Evolutionary conservation across 2,113 vertebrate species (phyloP).

Genomic region (Bothrops jararaca): DNA sequence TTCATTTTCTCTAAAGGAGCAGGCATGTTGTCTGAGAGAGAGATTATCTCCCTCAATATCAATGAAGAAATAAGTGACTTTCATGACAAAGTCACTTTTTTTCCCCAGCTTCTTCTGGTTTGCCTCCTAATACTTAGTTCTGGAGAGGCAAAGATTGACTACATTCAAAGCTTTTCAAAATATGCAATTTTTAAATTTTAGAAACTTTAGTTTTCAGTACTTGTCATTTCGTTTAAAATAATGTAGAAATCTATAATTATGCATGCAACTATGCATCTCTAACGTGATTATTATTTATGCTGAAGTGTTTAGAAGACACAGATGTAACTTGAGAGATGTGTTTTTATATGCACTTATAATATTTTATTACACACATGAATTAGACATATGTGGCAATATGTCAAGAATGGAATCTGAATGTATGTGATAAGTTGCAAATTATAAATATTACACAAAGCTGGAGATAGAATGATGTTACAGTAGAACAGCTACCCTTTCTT

Average conservation of each 20-base stretch:
- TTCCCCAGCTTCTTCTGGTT: not conserved
- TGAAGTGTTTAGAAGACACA: conserved; percentile 48
- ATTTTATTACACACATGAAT: conserved; percentile 60
- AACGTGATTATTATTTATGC: conserved; percentile 34
- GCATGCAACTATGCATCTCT: conserved; percentile 20
- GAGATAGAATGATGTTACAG: conserved; percentile 57
- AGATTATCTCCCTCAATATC: not conserved
- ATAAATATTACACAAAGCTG: conserved; percentile 62
- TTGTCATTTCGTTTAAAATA: conserved; percentile 14
- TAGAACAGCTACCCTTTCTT: conserved; percentile 55
- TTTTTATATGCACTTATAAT: conserved; percentile 53
- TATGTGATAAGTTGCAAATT: conserved; percentile 71
- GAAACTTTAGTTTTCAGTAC: not conserved
- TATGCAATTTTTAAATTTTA: not conserved
- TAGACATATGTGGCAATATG: conserved; percentile 67
- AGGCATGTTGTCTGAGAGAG: not conserved
- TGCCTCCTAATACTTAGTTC: not conserved
- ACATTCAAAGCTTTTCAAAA: not conserved
- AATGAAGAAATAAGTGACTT: not conserved
- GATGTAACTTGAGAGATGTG: conserved; percentile 33
- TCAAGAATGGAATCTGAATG: conserved; percentile 67
- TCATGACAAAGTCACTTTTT: not conserved
- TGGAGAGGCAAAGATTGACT: not conserved
- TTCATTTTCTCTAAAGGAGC: not conserved
- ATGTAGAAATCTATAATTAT: conserved; percentile 34